Base-by-base conservation (phyloP, 2,888 invertebrate species). In the Ellobium chinense region DNA sequence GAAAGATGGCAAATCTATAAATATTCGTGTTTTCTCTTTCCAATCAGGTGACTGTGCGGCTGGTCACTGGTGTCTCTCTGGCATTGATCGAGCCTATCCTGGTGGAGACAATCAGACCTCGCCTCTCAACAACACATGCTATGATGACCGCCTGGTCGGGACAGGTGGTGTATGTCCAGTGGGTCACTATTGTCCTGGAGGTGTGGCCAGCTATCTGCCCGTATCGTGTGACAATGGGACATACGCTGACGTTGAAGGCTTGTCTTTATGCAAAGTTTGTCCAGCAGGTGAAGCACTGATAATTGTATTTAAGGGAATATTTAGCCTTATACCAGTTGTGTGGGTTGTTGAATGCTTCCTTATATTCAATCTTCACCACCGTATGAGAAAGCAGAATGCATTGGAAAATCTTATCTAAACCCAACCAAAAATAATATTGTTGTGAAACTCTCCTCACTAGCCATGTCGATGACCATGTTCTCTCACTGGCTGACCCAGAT, bases 21-120 rank as follows among this genome's bases (percentile, higher is more conserved):
- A n/a, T n/a, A n/a, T n/a, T n/a, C n/a, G n/a, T n/a, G n/a, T n/a
- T n/a, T n/a, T n/a, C n/a, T n/a, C n/a, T n/a, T n/a, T n/a, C 73
- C n/a, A n/a, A n/a, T 9, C 84, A 91, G 91, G 91, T 75, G 86
- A 89, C 74, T 92, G 92, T 87, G 86, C 86, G 1, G 84, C 89
- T 3, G 91, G 91, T 5, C 89, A 91, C 79, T 92, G 90, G 89
- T 92, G 92, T 84, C 87, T 87, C 21, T 87, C 86, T 14, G 91
- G 91, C 1, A 87, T 91, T 9, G 92, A 92, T 81, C 85, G 89
- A 36, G 83, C 84, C 9, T 87, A 87, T 78, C 92, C 92, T 0
- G 85, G 87, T 66, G 89, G 89, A 9, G 76, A 82, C 24, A 91
- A 89, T 84, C 86, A 88, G 81, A 85, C 89, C 1, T 65, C 77